A percentile compares a stretch with the other conserved stretches of the same genome.
phyloP scores from a whole-genome alignment of 2,113 vertebrate genomes.

The Orthonyx spaldingii region DNA sequence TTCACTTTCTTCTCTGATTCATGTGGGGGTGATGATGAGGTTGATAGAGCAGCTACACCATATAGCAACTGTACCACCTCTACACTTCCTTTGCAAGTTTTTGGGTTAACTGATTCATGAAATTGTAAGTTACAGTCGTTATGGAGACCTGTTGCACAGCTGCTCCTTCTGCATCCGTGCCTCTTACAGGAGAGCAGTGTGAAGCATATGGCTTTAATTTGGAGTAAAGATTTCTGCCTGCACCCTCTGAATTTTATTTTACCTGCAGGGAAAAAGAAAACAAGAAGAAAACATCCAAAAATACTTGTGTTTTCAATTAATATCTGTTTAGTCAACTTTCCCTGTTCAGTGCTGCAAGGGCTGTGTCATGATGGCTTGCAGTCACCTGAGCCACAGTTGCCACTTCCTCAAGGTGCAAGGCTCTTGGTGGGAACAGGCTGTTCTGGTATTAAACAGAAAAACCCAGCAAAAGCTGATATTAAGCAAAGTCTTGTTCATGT shows the following conservation, averaged over 20 bases:
- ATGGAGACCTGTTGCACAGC: background rate
- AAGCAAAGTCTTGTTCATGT: background rate
- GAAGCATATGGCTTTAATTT: conserved; percentile 4
- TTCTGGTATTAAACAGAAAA: background rate
- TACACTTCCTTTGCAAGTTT: background rate
- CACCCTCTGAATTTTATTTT: background rate
- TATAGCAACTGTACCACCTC: background rate
- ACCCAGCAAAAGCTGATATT: accelerated
- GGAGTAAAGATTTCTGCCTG: background rate
- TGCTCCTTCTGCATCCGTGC: background rate
- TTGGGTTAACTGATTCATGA: background rate
- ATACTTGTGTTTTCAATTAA: background rate
- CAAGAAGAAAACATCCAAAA: background rate
- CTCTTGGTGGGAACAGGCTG: accelerated
- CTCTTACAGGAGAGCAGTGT: background rate
- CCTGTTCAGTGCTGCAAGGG: accelerated
- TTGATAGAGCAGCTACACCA: background rate
- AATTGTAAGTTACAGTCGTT: background rate
- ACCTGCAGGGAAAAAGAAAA: background rate
- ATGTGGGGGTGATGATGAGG: background rate
- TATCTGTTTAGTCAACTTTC: background rate
- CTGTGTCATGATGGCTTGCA: background rate
- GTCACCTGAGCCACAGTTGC: background rate
- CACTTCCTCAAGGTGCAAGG: accelerated
- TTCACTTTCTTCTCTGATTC: background rate